Evolutionary conservation across 2,113 vertebrate species (phyloP).

Genomic region (Genyomyrus donnyi): DNA sequence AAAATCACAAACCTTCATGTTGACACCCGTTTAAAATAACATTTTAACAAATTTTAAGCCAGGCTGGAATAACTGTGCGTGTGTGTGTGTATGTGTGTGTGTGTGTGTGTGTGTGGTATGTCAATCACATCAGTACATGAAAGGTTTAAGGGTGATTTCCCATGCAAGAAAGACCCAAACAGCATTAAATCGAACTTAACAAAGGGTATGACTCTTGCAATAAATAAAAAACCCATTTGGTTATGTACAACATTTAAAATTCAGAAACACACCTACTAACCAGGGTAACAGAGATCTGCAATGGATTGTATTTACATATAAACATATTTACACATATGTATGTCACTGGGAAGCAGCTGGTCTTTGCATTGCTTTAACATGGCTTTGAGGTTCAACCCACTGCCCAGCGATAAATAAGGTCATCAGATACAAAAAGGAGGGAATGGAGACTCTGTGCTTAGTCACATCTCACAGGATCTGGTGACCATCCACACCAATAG

Average conservation of each 20-base stretch:
- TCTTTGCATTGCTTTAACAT: constrained; percentile 1
- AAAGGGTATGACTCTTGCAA: constrained; percentile 35
- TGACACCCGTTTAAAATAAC: neutral
- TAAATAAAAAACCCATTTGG: constrained; percentile 59
- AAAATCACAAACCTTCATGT: constrained; percentile 2
- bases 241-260: constrained; percentile 48
- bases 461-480: neutral
- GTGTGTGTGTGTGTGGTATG: neutral
- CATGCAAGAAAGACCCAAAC: neutral
- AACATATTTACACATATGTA: constrained; percentile 50
- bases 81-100: neutral
- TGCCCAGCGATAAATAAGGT: neutral
- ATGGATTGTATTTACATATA: constrained; percentile 38
- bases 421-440: neutral
- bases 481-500: neutral
- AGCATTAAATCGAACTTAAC: neutral
- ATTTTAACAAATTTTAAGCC: neutral
- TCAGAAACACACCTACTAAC: constrained; percentile 35
- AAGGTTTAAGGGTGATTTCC: neutral
- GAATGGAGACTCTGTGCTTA: neutral
- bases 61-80: neutral
- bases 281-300: constrained; percentile 23
- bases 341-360: constrained; percentile 9
- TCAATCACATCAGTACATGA: neutral
- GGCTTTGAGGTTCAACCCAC: neutral